Base-by-base conservation (phyloP, 2,797 vertebrate genomes). In the Mormyrops attenuatus region DNA sequence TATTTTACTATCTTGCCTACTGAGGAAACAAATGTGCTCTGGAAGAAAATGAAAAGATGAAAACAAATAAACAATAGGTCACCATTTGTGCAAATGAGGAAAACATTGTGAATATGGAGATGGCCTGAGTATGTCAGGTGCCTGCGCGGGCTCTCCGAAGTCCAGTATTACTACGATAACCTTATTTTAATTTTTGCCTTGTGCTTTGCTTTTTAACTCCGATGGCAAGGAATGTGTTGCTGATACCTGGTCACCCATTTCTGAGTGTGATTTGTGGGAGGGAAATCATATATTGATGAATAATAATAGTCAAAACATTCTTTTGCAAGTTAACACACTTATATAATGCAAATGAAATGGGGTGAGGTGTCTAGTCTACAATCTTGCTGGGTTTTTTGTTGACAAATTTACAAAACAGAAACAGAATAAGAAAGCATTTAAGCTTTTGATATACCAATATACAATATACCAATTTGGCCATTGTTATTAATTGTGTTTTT, bases 1-100 rank as follows among this genome's bases (percentile, higher is more conserved):
- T 95, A 94, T 94, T 94, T 94, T 93, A 93, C 94, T 92, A 89
- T 94, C 92, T 92, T 91, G 91, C 91, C 91, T 92, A 94, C 49
- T 91, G 92, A 55, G 7, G 85, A 89, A 90, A 88, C 30, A 88
- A 38, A 34, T 88, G 8, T 85, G n/a, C 47, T 82, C 11, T 34
- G 86, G 86, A 60, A 44, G 13, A 87, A 11, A 57, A 57, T 5
- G 5, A 87, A 60, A 4, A 30, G 55, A 57, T 87, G 34, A 60
- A 9, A 60, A 88, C 22, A 15, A 38, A 38, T 41, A 77, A 77
- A 41, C 38, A 11, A 66, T 6, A 85, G 22, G 47, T 17, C n/a
- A 9, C 34, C 22, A 17, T 44, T 11, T 6, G 3, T 87, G 53
- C 7, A 60, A 88, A 88, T 34, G 38, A 20, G 30, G 7, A 55